phyloP scores from a whole-genome alignment of 2,797 vertebrate species.

The Echeneis naucrates region DNA sequence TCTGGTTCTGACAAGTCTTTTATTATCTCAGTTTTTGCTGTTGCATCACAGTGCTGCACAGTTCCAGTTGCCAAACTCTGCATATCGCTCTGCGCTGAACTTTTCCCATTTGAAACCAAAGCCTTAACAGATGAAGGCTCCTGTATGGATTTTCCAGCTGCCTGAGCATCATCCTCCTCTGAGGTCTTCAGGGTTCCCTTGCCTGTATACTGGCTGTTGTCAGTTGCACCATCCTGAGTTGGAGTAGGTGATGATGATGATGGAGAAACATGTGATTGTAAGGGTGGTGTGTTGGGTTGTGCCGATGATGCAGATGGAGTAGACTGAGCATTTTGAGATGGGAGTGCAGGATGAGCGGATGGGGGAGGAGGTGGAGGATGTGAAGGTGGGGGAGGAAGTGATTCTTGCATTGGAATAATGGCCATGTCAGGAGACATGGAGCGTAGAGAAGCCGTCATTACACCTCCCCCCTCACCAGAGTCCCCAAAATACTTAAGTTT shows the following conservation, averaged over 20 bases:
- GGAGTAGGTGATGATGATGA: constrained; percentile 27
- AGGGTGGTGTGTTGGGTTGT: constrained; percentile 22
- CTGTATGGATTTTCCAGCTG: constrained; percentile 21
- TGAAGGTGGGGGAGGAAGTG: constrained; percentile 62
- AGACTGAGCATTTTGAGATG: constrained; percentile 36
- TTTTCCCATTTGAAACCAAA: constrained; percentile 40
- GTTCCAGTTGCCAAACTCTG: constrained; percentile 22
- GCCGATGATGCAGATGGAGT: constrained; percentile 21
- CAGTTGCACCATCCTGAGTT: constrained; percentile 23
- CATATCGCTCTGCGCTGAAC: constrained; percentile 27
- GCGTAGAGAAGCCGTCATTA: constrained; percentile 74
- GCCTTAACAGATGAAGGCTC: constrained; percentile 29
- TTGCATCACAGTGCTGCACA: constrained; percentile 29
- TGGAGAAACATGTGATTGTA: constrained; percentile 28
- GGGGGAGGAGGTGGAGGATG: constrained; percentile 75
- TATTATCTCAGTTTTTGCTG: constrained; percentile 39
- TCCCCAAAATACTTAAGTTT: constrained; percentile 91
- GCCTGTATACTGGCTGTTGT: constrained; percentile 26
- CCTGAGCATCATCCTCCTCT: constrained; percentile 12
- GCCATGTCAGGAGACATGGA: constrained; percentile 74
- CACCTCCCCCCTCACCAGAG: constrained; percentile 67
- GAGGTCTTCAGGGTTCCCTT: constrained; percentile 34
- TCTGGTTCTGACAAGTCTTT: constrained; percentile 22
- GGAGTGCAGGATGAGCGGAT: constrained; percentile 35
- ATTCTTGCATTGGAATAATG: constrained; percentile 47